These are phyloP conservation scores for Kradibia gibbosae DNA, from an alignment of 1,140 invertebrate species.

Conservation along the genomic window DNA sequence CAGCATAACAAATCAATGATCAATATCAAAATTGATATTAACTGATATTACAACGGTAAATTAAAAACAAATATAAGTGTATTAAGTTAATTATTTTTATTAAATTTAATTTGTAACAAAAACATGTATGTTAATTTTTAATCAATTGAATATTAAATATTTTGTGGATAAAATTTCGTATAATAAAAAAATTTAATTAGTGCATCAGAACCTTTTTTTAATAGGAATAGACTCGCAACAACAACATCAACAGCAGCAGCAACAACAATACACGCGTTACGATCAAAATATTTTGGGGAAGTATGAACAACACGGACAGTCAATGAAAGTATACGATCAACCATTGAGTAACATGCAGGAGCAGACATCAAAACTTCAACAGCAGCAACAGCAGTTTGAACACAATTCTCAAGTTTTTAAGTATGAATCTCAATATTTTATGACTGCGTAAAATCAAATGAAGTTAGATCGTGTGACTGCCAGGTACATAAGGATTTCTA, in stretches of 20 bases:
- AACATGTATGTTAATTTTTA: too few species aligned
- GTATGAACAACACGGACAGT: slow-evolving; percentile 56
- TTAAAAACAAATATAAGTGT: too few species aligned
- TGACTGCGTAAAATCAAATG: slow-evolving; percentile 43
- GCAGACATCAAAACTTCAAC: slow-evolving; percentile 48
- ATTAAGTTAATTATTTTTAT: too few species aligned
- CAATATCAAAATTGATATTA: too few species aligned
- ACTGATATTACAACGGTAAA: too few species aligned
- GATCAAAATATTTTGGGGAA: slow-evolving; percentile 51
- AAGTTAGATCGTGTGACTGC: slow-evolving; percentile 58
- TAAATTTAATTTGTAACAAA: too few species aligned
- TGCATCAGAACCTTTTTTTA: too few species aligned
- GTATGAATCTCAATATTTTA: slow-evolving; percentile 55
- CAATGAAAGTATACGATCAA: slow-evolving; percentile 58
- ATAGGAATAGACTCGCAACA: slow-evolving; percentile 16
- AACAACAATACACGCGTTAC: slow-evolving; percentile 42
- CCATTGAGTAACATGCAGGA: slow-evolving; percentile 50
- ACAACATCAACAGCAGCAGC: slow-evolving; percentile 45
- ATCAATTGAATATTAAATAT: too few species aligned
- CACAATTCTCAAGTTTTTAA: slow-evolving; percentile 56
- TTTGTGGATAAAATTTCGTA: too few species aligned
- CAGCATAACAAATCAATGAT: too few species aligned
- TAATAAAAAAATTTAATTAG: too few species aligned
- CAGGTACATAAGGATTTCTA: slow-evolving; percentile 40
- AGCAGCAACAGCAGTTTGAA: slow-evolving; percentile 54